phyloP scores from a whole-genome alignment of 2,113 vertebrate genomes.

The Empidonax alnorum region DNA sequence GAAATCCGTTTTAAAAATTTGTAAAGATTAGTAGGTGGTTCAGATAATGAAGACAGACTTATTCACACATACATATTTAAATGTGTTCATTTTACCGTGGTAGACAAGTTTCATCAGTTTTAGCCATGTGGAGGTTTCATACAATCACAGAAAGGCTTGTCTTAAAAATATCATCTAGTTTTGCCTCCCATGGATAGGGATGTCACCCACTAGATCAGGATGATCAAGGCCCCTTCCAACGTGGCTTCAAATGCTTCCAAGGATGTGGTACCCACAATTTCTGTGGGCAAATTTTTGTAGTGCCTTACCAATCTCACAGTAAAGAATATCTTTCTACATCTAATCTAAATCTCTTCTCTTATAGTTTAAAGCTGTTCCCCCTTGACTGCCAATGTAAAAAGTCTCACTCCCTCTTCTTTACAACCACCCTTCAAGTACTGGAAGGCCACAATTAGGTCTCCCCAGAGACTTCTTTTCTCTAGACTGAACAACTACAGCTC shows the following conservation, averaged over 20 bases:
- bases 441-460: not conserved
- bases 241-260: not conserved
- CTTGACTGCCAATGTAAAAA: not conserved
- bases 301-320: not conserved
- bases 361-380: not conserved
- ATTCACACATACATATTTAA: not conserved
- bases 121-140: not conserved
- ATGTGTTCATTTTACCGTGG: not conserved
- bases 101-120: not conserved
- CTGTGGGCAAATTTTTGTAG: not conserved
- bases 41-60: not conserved
- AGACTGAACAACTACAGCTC: not conserved
- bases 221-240: not conserved
- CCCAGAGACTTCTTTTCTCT: not conserved
- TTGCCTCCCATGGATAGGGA: not conserved
- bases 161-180: not conserved
- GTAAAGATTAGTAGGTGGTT: not conserved
- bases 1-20: not conserved
- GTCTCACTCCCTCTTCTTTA: not conserved
- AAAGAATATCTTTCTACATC: not conserved
- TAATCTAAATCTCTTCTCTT: not conserved
- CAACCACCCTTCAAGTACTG: not conserved
- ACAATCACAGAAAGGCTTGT: not conserved
- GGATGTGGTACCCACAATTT: not conserved
- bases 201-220: not conserved